Evolutionary conservation across 2,888 invertebrate species (phyloP), one percentile per base, ranked within the genome.

Genomic region (Meiosimyza platycephala): DNA sequence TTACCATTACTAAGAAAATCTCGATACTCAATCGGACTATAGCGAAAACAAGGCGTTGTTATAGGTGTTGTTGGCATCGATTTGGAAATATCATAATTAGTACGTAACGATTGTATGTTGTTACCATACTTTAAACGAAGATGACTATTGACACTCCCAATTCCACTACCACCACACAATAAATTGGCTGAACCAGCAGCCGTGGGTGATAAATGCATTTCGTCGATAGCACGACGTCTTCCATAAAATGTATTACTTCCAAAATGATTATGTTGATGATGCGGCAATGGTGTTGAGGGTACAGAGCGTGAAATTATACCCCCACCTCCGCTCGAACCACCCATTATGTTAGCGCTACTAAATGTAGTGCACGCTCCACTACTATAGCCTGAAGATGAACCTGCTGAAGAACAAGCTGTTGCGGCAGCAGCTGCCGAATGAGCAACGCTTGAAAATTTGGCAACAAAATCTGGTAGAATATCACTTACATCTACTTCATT

Each of bases 51-150:
- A 11, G 84, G 85, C 59, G 90, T 89, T 85, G 81, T 84, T 79
- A 91, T 89, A 16, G 94, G 94, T 18, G 93, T 93, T 3, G 93
- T 92, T 33, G 94, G 94, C 86, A 94, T 93, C 0, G 94, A 94
- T 82, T 93, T 92, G 15, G 93, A 93, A 78, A 90, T 89, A 55
- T 90, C 90, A 78, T 90, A 89, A n/a, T 80, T 76, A 18, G 78
- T 80, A 51, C 83, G 80, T 0, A 81, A 77, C 18, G 73, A 67
- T n/a, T 74, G 65, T 57, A 75, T 68, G 13, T 75, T 75, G 66
- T 74, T 74, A 13, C 68, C 70, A 28, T 70, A 62, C 22, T 62
- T 62, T 9, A 40, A 40, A 65, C 75, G 68, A 9, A 62, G 71
- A 16, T n/a, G 33, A 12, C 48, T 67, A 3, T 33, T 33, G 16